Base-by-base conservation (phyloP, 2,113 vertebrate species). In the Phylloscopus trochilus region DNA sequence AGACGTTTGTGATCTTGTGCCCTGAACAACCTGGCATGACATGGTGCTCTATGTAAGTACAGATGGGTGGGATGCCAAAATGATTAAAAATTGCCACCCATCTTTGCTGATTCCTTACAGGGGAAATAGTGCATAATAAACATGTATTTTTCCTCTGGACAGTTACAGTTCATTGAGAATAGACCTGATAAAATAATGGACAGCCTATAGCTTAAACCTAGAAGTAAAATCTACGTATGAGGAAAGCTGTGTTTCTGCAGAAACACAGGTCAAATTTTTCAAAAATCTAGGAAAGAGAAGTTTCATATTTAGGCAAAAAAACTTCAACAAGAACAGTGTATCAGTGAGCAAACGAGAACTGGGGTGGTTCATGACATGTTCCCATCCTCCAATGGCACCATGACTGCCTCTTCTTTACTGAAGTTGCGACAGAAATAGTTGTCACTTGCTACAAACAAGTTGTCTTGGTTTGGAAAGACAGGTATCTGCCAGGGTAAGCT, bases 301-400 rank as follows among this genome's bases (percentile, higher is more conserved):
- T 60, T 75, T 92, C 41, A 62, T 7, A 33, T 43, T 35, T 22
- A 43, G 41, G 10, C 52, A 55, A 6, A 55, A 78, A 75, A 55
- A 49, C 20, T 70, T 68, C 58, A 47, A 30, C 0, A 5, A 56
- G 4, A 39, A 39, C 12, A 35, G 1, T 2, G 3, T 37, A 15
- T 62, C 17, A 35, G 44, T 0, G 0, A 74, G 16, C 13, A 59
- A 28, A 27, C 1, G 4, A 67, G 30, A 72, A 52, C 47, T 43
- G 46, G 20, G 13, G 31, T 0, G 0, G 27, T 44, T 78, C 9
- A 4, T 39, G 13, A 9, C 43, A 44, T 0, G 2, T 52, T 35
- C 22, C 35, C 15, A 3, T 63, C 39, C 60, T 63, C 64, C 26
- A 66, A 62, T 15, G 39, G 14, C 16, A 44, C 26, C 37, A 3